These are phyloP conservation scores for Ceyx margarethae DNA, from an alignment of 2,113 vertebrate genomes.

Conservation along the genomic window DNA sequence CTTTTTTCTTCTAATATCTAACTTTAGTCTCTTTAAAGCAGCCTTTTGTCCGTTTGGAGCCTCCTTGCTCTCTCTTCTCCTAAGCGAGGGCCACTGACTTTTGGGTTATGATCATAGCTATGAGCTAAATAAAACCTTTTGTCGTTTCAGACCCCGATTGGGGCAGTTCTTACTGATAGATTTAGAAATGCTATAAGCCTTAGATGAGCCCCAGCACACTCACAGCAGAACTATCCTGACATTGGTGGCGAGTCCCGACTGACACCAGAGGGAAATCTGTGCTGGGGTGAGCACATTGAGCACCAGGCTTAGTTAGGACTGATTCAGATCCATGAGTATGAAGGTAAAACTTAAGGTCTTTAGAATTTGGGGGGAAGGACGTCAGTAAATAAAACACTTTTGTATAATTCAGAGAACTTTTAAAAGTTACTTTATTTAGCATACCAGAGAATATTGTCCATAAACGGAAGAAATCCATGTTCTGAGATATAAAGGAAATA, in stretches of 20 bases:
- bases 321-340: neutral
- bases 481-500: neutral
- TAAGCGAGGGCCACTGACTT: neutral
- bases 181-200: neutral
- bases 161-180: neutral
- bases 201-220: neutral
- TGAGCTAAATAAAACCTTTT: neutral
- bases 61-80: neutral
- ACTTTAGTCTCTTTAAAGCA: neutral
- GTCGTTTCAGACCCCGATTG: neutral
- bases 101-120: neutral
- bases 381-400: neutral
- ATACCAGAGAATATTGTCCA: neutral
- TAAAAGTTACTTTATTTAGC: neutral
- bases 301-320: neutral
- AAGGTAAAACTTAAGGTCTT: neutral
- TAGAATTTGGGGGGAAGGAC: neutral
- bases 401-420: neutral
- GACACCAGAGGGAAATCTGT: neutral
- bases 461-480: neutral
- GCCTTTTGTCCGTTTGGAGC: neutral
- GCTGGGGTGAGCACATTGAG: neutral
- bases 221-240: neutral
- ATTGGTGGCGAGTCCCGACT: accelerated
- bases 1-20: neutral